Percentiles rank a stretch among this genome's conserved stretches.
These are phyloP conservation scores for Xestia sexstrigata DNA, from an alignment of 2,888 invertebrate genomes.

Conservation along the genomic window DNA sequence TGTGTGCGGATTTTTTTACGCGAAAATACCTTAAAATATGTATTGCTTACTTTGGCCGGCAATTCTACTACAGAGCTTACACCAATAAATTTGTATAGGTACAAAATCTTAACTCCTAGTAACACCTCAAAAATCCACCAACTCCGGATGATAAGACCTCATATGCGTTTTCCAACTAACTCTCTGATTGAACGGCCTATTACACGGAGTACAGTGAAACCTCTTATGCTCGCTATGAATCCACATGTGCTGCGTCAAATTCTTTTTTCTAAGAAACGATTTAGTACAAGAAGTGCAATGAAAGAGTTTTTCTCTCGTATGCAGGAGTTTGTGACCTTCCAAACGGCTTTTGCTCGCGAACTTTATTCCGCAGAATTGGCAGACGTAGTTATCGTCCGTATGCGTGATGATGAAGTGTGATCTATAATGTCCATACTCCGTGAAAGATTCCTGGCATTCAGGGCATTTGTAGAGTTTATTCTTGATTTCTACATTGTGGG, in stretches of 20 bases:
- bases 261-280: conserved; percentile 77
- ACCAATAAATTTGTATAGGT: not conserved
- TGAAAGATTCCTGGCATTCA: conserved; percentile 72
- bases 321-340: conserved; percentile 82
- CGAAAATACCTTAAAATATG: too few species aligned
- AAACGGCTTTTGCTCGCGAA: conserved; percentile 78
- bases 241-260: conserved; percentile 79
- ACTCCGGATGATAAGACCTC: conserved; percentile 79
- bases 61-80: not conserved
- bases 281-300: conserved; percentile 85
- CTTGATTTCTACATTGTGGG: conserved; percentile 70
- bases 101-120: not conserved
- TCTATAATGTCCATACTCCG: conserved; percentile 67
- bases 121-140: conserved; percentile 71
- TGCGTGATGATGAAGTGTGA: conserved; percentile 76
- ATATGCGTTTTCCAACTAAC: conserved; percentile 79
- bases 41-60: not conserved
- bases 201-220: conserved; percentile 75
- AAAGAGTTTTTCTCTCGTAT: conserved; percentile 84
- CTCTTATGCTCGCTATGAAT: conserved; percentile 79
- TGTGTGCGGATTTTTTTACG: not conserved
- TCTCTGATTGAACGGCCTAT: conserved; percentile 74
- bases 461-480: conserved; percentile 72
- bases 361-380: conserved; percentile 75
- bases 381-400: conserved; percentile 72